These are phyloP conservation scores for Fundulus diaphanus DNA, from an alignment of 2,797 vertebrate species.

Conservation along the genomic window DNA sequence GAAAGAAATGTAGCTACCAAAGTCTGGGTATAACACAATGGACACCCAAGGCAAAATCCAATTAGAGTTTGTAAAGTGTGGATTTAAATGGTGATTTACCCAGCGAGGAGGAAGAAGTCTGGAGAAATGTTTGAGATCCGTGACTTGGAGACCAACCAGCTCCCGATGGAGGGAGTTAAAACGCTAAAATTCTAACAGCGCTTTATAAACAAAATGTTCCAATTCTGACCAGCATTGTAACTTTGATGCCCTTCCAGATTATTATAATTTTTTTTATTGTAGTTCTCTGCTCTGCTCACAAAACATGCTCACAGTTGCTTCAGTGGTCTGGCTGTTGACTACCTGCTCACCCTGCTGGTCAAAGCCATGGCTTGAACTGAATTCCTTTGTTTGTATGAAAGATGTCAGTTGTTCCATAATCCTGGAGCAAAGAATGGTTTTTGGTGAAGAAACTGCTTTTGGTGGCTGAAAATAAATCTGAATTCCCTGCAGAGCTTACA, in stretches of 20 bases:
- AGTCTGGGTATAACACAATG: background rate
- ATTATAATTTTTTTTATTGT: too few species aligned
- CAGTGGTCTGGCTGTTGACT: background rate
- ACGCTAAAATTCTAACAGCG: background rate
- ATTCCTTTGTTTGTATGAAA: background rate
- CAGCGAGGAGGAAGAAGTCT: background rate
- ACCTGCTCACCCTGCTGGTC: background rate
- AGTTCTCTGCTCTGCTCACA: too few species aligned
- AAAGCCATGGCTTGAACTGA: background rate
- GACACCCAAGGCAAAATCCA: too few species aligned
- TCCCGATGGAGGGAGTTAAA: background rate
- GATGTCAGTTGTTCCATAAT: background rate
- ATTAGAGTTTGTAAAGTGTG: background rate
- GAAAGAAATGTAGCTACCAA: too few species aligned
- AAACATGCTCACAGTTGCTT: background rate
- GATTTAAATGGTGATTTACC: background rate
- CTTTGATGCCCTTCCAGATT: too few species aligned
- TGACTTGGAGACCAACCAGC: background rate
- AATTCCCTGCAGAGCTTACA: background rate
- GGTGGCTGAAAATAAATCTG: background rate
- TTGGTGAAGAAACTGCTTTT: background rate
- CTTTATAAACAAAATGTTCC: background rate
- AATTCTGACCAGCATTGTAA: background rate
- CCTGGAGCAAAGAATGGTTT: background rate
- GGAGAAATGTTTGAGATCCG: background rate